These are phyloP conservation scores for Equus przewalskii DNA, from an alignment of 2,113 vertebrate genomes.

Conservation along the genomic window DNA sequence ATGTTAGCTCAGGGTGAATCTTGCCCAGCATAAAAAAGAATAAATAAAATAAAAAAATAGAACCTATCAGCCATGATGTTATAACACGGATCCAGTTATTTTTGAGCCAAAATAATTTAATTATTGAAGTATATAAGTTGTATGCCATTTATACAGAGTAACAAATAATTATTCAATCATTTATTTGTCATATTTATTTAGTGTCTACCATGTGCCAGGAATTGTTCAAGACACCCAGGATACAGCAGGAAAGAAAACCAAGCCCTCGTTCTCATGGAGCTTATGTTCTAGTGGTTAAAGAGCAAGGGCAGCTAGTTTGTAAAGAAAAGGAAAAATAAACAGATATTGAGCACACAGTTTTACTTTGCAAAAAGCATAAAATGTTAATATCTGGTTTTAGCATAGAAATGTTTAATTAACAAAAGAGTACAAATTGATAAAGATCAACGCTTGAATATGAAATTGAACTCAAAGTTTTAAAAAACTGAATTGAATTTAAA, in stretches of 20 bases:
- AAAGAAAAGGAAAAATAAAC: not conserved
- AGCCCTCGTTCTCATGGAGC: not conserved
- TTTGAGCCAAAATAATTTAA: not conserved
- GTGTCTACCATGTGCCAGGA: not conserved
- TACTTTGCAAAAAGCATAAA: constrained; percentile 16
- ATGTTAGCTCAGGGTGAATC: too few species aligned
- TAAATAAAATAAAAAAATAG: not conserved
- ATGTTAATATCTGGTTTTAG: not conserved
- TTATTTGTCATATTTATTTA: not conserved
- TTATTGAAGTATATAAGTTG: not conserved
- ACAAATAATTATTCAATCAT: not conserved
- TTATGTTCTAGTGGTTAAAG: not conserved
- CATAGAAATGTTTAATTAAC: not conserved
- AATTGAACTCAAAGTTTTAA: not conserved
- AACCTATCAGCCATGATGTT: not conserved
- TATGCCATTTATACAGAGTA: not conserved
- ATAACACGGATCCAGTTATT: not conserved
- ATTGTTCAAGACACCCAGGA: not conserved
- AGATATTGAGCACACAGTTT: not conserved
- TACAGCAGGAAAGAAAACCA: not conserved
- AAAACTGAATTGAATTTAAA: not conserved
- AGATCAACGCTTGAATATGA: not conserved
- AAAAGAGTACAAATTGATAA: not conserved
- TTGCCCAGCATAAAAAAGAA: too few species aligned
- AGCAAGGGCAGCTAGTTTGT: not conserved